phyloP scores from a whole-genome alignment of 2,888 invertebrate species.

The Sesamia inferens region DNA sequence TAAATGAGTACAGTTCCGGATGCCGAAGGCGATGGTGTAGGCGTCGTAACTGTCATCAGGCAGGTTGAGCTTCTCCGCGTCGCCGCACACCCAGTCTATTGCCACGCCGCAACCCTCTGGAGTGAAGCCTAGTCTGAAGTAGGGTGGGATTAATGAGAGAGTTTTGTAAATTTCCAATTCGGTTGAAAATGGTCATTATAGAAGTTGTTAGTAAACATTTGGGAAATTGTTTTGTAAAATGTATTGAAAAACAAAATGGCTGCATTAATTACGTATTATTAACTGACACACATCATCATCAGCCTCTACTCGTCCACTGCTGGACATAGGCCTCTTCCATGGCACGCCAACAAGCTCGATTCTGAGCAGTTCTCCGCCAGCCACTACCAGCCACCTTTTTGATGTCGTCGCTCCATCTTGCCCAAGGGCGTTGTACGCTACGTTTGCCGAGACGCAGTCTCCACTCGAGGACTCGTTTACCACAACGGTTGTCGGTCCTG shows the following conservation, averaged over 20 bases:
- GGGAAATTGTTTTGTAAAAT: no score
- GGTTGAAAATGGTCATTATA: not conserved
- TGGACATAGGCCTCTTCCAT: no score
- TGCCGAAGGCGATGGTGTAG: constrained; percentile 99
- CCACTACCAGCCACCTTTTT: no score
- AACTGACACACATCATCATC: no score
- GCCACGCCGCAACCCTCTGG: constrained; percentile 85
- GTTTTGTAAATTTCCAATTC: not conserved
- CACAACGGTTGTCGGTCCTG: no score
- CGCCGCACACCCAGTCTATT: constrained; percentile 93
- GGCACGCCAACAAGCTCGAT: no score
- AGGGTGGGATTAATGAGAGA: not conserved
- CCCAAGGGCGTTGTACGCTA: no score
- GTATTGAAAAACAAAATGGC: not conserved
- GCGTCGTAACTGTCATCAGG: constrained; percentile 94
- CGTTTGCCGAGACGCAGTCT: no score
- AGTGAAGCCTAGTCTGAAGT: constrained; percentile 87
- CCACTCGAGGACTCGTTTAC: no score
- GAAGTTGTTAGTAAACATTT: not conserved
- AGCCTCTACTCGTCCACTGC: no score
- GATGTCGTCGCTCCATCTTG: no score
- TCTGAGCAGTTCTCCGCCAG: no score
- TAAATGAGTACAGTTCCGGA: constrained; percentile 98
- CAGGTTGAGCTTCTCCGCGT: constrained; percentile 96
- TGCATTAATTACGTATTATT: not conserved